phyloP scores from a whole-genome alignment of 2,797 vertebrate genomes.

The Pangasius djambal region DNA sequence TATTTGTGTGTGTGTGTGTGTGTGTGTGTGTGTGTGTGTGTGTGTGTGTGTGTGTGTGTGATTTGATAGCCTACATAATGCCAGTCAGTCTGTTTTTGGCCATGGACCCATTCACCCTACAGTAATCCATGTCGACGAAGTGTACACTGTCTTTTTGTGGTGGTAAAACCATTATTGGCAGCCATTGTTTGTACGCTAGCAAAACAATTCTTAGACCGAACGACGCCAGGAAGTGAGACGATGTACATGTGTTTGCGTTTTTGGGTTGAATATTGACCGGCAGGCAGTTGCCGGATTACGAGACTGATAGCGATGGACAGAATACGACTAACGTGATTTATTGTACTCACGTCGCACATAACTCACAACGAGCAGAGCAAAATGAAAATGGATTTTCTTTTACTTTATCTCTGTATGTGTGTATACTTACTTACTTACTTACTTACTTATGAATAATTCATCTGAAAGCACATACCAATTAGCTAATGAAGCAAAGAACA shows the following conservation, averaged over 20 bases:
- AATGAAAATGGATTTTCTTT: slow-evolving; percentile 35
- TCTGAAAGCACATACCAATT: background rate
- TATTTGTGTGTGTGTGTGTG: slow-evolving; percentile 10
- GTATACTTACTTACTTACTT: background rate
- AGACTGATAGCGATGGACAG: slow-evolving; percentile 19
- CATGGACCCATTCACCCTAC: background rate
- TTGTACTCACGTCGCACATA: slow-evolving; percentile 31
- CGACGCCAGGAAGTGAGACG: background rate
- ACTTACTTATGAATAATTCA: background rate
- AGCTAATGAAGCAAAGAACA: background rate
- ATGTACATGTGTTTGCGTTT: background rate
- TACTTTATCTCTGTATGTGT: background rate
- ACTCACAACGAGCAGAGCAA: slow-evolving; percentile 29
- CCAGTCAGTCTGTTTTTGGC: slow-evolving; percentile 2
- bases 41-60: slow-evolving; percentile 7
- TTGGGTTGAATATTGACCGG: background rate
- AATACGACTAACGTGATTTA: slow-evolving; percentile 29
- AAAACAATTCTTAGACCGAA: background rate
- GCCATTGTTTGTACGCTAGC: slow-evolving; percentile 2
- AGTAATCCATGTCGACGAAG: slow-evolving; percentile 16
- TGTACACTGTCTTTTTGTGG: background rate
- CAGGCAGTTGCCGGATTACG: background rate
- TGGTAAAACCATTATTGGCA: background rate
- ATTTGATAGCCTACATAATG: background rate
- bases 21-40: slow-evolving; percentile 25